These are phyloP conservation scores for Mizuhopecten yessoensis DNA, from an alignment of 1,140 invertebrate species.

Conservation along the genomic window DNA sequence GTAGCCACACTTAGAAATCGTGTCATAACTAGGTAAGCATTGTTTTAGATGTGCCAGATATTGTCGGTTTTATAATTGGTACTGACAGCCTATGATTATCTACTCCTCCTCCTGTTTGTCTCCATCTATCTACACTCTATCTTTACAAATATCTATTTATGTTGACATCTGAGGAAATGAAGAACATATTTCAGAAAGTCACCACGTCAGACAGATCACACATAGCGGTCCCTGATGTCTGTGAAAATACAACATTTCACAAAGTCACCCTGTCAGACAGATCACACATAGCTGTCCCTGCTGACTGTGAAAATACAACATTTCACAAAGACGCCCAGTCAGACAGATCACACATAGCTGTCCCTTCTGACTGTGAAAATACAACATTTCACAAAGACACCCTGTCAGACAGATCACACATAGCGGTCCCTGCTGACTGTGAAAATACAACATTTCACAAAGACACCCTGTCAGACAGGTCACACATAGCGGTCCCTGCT, in stretches of 20 bases:
- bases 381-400: not conserved
- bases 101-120: not conserved
- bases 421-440: not conserved
- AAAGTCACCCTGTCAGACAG: not conserved
- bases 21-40: not conserved
- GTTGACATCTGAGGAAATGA: not conserved
- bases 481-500: not conserved
- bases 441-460: not conserved
- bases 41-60: not conserved
- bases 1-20: not conserved
- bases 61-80: not conserved
- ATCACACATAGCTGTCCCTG: not conserved
- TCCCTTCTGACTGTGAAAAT: too few species aligned
- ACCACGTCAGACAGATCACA: not conserved
- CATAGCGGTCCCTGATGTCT: not conserved
- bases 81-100: not conserved
- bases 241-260: not conserved
- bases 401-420: not conserved
- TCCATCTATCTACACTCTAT: not conserved
- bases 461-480: not conserved
- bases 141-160: conserved; percentile 18
- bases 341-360: not conserved
- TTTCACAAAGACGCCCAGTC: not conserved
- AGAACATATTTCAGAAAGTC: not conserved
- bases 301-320: too few species aligned